Conservation (phyloP, 2,797 vertebrate genomes). For the Sitta carolinensis region DNA sequence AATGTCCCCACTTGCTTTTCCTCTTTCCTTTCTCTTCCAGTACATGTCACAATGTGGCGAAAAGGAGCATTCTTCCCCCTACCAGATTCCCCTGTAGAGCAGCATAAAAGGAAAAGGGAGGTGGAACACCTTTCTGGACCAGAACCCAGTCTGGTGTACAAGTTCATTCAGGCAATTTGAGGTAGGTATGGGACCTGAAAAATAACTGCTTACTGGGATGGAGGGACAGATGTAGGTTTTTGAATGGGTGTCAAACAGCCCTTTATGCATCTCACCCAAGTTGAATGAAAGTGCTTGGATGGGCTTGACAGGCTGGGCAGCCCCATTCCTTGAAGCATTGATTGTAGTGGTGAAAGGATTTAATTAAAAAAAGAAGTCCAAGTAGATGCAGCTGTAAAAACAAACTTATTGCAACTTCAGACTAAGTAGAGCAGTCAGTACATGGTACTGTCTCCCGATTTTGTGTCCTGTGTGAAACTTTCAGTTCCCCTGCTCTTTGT, state of each 20-base stretch:
- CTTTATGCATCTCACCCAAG: neutral
- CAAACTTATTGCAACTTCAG: neutral
- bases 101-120: neutral
- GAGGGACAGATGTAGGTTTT: neutral
- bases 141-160: accelerated
- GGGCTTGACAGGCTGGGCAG: neutral
- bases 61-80: neutral
- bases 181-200: neutral
- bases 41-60: accelerated
- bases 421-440: accelerated
- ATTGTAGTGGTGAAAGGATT: neutral
- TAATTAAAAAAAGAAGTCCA: too few species aligned
- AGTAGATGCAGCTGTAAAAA: neutral
- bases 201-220: neutral
- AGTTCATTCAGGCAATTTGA: neutral
- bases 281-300: neutral
- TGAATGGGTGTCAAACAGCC: neutral
- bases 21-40: neutral
- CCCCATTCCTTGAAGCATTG: neutral
- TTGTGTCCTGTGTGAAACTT: accelerated
- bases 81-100: neutral
- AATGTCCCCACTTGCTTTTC: neutral
- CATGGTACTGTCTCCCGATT: accelerated
- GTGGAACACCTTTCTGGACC: neutral
- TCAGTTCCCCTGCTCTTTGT: neutral